These are phyloP conservation scores for Gymnorhina tibicen DNA, from an alignment of 2,113 vertebrate genomes.

Conservation along the genomic window DNA sequence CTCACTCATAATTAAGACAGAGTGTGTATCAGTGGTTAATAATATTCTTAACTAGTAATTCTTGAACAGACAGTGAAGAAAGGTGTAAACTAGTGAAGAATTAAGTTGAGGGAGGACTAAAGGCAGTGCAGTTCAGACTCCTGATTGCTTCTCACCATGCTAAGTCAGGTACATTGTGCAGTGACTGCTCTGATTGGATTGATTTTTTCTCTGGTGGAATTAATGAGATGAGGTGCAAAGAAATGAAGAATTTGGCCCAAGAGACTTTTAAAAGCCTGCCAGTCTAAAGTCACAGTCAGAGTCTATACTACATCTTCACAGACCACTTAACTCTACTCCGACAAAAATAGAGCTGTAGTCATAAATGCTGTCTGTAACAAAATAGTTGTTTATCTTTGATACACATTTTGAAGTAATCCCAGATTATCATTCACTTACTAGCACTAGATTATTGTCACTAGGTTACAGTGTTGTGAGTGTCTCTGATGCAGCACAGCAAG, in stretches of 20 bases:
- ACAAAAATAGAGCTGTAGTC: neutral
- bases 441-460: neutral
- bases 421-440: neutral
- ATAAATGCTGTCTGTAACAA: neutral
- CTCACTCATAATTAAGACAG: neutral
- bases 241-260: neutral
- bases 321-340: neutral
- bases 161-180: too few species aligned
- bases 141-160: neutral
- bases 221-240: neutral
- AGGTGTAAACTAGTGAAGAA: neutral
- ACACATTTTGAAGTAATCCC: neutral
- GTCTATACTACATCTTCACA: neutral
- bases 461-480: neutral
- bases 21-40: neutral
- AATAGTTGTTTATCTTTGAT: neutral
- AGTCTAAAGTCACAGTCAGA: neutral
- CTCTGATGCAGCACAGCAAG: neutral
- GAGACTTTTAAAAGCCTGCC: neutral
- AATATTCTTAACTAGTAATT: neutral
- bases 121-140: neutral
- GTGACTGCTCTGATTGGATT: neutral
- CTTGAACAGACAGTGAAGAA: neutral
- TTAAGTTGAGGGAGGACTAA: neutral
- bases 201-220: neutral